Base-by-base conservation (phyloP, 1,140 invertebrate genomes). In the Cydia fagiglandana region DNA sequence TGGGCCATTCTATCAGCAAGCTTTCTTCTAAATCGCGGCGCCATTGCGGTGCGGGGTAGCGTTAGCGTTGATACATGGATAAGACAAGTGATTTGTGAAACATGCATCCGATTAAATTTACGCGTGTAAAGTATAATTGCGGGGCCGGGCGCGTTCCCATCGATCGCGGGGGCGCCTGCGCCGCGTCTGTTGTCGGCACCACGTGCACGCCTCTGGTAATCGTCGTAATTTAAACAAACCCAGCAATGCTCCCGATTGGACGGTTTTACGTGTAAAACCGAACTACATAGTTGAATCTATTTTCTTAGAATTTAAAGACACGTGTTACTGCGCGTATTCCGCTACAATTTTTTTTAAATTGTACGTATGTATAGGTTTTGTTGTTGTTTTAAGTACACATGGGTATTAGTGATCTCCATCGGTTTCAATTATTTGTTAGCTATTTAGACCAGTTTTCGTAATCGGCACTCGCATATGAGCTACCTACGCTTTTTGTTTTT, bases 171-270 rank as follows among this genome's bases (percentile, higher is more conserved):
- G 66, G 76, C 78, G 82, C 78, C 87, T 89, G 88, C 77, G 79
- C 78, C 81, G 81, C 81, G 84, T 90, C 88, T 83, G 83, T 89
- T 86, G 81, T 84, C 87, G 84, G 80, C 84, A 70, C 66, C 84
- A 87, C 84, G 77, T 87, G 86, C 84, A 83, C 80, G 82, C 84
- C 78, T 78, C 75, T 78, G 77, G 83, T 87, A 88, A 88, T 88
- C 79, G 86, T 81, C 78, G 82, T 89, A 89, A 88, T 84, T 86
- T 89, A 90, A 90, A 90, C 88, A 90, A 88, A 89, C 81, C 83
- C 73, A 73, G 75, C 75, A 81, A 76, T 61, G 75, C 64, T 83
- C 82, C 85, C 84, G 85, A 86, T 87, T 79, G 82, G 82, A 77
- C 84, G 81, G 79, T 83, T 88, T 87, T 87, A 82, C 84, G 82